Evolutionary conservation across 2,888 invertebrate genomes (phyloP).

Genomic region (Drosophila percnosoma): DNA sequence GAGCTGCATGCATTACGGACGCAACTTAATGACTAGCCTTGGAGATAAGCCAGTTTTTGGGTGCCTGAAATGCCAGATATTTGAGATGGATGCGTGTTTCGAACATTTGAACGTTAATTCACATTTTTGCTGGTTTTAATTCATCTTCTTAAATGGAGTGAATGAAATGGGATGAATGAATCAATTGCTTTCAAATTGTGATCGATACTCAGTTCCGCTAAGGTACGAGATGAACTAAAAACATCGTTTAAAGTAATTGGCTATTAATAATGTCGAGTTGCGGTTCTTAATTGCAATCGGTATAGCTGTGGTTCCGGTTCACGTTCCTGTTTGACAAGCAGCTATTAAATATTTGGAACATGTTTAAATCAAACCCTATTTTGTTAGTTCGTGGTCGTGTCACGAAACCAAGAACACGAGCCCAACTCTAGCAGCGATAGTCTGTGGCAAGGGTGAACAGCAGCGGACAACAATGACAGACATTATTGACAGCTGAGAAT

Average conservation of each 20-base stretch:
- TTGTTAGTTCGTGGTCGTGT: not conserved
- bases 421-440: not conserved
- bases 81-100: slow-evolving; percentile 1
- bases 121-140: not conserved
- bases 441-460: slow-evolving; percentile 23
- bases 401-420: slow-evolving; percentile 4
- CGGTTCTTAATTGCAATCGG: not conserved
- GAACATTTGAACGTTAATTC: not conserved
- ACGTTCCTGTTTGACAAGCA: not conserved
- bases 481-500: slow-evolving; percentile 81
- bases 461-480: slow-evolving; percentile 57
- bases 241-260: not conserved
- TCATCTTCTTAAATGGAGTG: not conserved
- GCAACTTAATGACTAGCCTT: slow-evolving; percentile 21
- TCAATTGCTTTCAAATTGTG: not conserved
- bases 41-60: not conserved
- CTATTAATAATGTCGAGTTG: not conserved
- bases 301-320: not conserved
- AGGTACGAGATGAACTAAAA: not conserved
- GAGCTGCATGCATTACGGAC: slow-evolving; percentile 17
- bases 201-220: not conserved
- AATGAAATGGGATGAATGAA: not conserved
- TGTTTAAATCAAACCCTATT: not conserved
- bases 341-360: not conserved
- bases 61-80: not conserved